Percentiles rank a stretch among this genome's conserved stretches.
Evolutionary conservation across 2,113 vertebrate genomes (phyloP).

Genomic region (Nibea coibor): DNA sequence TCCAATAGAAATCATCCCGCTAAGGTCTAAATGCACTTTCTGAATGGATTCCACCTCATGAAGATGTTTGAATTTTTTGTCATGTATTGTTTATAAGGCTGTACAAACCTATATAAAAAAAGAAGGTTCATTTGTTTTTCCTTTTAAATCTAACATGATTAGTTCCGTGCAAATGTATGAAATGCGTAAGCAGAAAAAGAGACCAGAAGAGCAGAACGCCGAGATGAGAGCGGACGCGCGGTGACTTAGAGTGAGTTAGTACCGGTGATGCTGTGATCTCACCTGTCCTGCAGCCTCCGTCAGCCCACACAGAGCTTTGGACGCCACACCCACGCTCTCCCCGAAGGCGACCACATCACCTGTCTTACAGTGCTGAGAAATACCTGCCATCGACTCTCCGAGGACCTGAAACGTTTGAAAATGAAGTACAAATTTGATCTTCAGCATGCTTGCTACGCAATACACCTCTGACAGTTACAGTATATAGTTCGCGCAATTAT

Average conservation of each 20-base stretch:
- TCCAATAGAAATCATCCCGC: background rate
- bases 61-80: slow-evolving; percentile 14
- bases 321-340: slow-evolving; percentile 94
- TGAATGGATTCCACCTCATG: slow-evolving; percentile 6
- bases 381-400: slow-evolving; percentile 97
- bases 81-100: background rate
- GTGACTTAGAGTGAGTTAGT: slow-evolving; percentile 14
- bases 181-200: background rate
- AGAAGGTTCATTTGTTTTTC: background rate
- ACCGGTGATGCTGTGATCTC: slow-evolving; percentile 51
- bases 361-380: slow-evolving; percentile 98
- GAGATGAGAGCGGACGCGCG: slow-evolving; percentile 1
- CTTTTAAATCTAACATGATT: background rate
- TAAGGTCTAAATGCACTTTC: background rate
- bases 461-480: slow-evolving; percentile 31
- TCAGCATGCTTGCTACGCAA: slow-evolving; percentile 6
- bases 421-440: slow-evolving; percentile 6
- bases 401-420: slow-evolving; percentile 86
- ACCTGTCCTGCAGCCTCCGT: slow-evolving; percentile 98
- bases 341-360: slow-evolving; percentile 94
- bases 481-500: background rate
- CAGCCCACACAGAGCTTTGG: slow-evolving; percentile 96
- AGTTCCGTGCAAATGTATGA: background rate
- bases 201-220: background rate
- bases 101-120: slow-evolving; percentile 16